These are phyloP conservation scores for Psophia crepitans DNA, from an alignment of 2,113 vertebrate genomes.

Conservation along the genomic window DNA sequence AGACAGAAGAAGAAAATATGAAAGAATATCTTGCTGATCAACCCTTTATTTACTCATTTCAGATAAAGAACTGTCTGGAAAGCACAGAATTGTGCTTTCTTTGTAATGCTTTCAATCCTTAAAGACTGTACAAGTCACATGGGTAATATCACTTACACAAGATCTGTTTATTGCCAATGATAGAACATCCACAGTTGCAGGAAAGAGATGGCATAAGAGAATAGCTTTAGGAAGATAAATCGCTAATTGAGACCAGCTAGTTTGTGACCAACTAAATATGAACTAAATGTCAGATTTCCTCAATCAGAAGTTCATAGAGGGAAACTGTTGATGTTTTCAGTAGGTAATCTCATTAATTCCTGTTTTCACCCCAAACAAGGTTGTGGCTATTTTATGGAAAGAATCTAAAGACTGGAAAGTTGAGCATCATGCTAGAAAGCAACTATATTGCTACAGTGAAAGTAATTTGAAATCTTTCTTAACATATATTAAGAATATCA, in stretches of 20 bases:
- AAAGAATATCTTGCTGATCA: background rate
- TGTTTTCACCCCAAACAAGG: background rate
- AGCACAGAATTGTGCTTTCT: background rate
- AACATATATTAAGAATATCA: background rate
- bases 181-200: background rate
- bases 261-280: background rate
- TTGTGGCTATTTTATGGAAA: background rate
- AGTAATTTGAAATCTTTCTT: background rate
- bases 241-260: background rate
- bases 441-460: background rate
- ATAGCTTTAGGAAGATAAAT: background rate
- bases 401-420: background rate
- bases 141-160: background rate
- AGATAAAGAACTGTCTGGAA: background rate
- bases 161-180: background rate
- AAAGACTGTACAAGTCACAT: background rate
- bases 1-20: background rate
- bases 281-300: background rate
- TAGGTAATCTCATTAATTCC: background rate
- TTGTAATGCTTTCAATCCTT: background rate
- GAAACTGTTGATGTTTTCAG: background rate
- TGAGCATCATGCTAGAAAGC: background rate
- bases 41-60: background rate
- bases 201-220: background rate
- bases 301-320: background rate